phyloP scores from a whole-genome alignment of 2,888 invertebrate species.

The Spisula subtruncata region DNA sequence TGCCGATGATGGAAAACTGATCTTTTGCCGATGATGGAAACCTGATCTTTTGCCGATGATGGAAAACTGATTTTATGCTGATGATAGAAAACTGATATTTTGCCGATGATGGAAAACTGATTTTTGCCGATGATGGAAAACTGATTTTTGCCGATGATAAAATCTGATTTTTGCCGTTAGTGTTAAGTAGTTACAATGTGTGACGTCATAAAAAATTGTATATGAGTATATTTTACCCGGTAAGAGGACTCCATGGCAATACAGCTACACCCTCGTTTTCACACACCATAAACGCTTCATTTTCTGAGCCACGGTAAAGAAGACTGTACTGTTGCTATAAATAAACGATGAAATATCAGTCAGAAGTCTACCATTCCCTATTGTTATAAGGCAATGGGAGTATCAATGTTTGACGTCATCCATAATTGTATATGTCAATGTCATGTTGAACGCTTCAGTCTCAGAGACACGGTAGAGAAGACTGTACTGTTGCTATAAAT shows the following conservation, averaged over 20 bases:
- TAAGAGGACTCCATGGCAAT: conserved; percentile 84
- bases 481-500: conserved; percentile 83
- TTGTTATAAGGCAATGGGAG: too few species aligned
- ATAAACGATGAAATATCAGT: neutral
- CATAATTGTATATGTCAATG: neutral
- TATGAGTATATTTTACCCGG: conserved; percentile 73
- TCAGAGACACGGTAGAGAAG: conserved; percentile 78
- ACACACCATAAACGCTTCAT: conserved; percentile 80
- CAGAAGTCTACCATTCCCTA: neutral
- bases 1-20: too few species aligned
- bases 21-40: too few species aligned
- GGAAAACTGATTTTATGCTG: too few species aligned
- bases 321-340: conserved; percentile 84
- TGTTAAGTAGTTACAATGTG: too few species aligned
- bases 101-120: too few species aligned
- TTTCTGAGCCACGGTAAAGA: conserved; percentile 77
- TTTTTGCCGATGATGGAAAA: too few species aligned
- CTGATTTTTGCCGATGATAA: too few species aligned
- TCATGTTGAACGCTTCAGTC: conserved; percentile 78
- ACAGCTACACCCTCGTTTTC: conserved; percentile 79
- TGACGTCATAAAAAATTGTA: neutral
- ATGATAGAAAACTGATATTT: too few species aligned
- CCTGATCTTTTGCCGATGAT: too few species aligned
- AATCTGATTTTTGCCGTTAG: too few species aligned
- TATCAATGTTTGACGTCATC: neutral